These are phyloP conservation scores for Sitophilus oryzae DNA, from an alignment of 1,140 invertebrate genomes.

Conservation along the genomic window DNA sequence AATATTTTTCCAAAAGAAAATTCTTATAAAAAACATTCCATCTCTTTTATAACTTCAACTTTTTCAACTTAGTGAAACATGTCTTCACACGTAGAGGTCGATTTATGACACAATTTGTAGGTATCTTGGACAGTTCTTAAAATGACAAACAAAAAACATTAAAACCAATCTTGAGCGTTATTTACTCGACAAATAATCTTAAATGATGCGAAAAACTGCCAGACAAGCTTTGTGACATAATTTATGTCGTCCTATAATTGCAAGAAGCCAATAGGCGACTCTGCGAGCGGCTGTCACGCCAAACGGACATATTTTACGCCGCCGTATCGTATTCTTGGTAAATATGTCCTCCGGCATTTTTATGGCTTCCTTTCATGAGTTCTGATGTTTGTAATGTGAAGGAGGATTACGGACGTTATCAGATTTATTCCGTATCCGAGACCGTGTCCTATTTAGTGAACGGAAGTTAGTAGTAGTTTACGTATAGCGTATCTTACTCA, in stretches of 20 bases:
- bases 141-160: no score
- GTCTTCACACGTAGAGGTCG: no score
- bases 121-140: no score
- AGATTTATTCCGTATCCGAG: not conserved
- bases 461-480: not conserved
- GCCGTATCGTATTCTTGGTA: not conserved
- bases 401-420: not conserved
- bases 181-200: no score
- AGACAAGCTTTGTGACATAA: not conserved
- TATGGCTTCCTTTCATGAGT: not conserved
- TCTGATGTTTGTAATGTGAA: not conserved
- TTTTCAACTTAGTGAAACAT: no score
- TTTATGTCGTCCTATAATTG: not conserved
- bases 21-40: no score
- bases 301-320: not conserved
- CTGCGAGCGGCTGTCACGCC: not conserved
- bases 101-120: no score
- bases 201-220: not conserved
- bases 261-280: not conserved
- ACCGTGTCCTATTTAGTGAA: not conserved
- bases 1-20: no score
- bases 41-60: no score
- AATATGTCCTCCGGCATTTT: slow-evolving; percentile 6
- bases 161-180: no score
- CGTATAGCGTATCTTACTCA: no score